These are phyloP conservation scores for Phasia obesa DNA, from an alignment of 2,888 invertebrate species.

Conservation along the genomic window DNA sequence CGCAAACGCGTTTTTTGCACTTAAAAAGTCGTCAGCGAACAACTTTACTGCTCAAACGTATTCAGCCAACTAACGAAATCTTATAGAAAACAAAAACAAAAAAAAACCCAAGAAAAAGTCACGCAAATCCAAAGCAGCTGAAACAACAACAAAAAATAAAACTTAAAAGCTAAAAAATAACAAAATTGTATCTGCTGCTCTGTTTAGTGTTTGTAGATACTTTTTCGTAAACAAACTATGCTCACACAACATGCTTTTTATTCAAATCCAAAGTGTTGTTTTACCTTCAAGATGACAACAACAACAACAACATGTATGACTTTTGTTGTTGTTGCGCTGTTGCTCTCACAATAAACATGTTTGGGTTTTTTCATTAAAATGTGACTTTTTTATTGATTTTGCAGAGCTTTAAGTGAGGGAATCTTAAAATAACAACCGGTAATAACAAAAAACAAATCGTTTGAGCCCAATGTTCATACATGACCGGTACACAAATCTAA, in stretches of 20 bases:
- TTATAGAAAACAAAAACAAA: constrained; percentile 27
- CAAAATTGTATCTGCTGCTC: constrained; percentile 50
- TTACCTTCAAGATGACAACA: too few species aligned
- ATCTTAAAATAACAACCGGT: not conserved
- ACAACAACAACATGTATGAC: too few species aligned
- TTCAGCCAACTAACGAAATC: constrained; percentile 66
- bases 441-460: too few species aligned
- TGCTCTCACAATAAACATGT: constrained; percentile 4
- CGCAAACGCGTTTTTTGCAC: constrained; percentile 22
- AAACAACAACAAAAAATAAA: constrained; percentile 18
- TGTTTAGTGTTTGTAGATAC: constrained; percentile 39
- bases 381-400: not conserved
- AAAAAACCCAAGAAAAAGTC: constrained; percentile 15
- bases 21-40: constrained; percentile 32
- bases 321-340: constrained; percentile 12
- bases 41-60: constrained; percentile 68
- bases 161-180: constrained; percentile 30
- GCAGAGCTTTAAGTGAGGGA: constrained; percentile 27
- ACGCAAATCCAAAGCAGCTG: constrained; percentile 35
- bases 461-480: too few species aligned
- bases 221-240: constrained; percentile 6
- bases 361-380: not conserved
- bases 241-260: not conserved
- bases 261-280: constrained; percentile 22
- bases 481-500: too few species aligned